Evolutionary conservation across 2,797 vertebrate genomes (phyloP).

Genomic region (Cirrhinus molitorella): DNA sequence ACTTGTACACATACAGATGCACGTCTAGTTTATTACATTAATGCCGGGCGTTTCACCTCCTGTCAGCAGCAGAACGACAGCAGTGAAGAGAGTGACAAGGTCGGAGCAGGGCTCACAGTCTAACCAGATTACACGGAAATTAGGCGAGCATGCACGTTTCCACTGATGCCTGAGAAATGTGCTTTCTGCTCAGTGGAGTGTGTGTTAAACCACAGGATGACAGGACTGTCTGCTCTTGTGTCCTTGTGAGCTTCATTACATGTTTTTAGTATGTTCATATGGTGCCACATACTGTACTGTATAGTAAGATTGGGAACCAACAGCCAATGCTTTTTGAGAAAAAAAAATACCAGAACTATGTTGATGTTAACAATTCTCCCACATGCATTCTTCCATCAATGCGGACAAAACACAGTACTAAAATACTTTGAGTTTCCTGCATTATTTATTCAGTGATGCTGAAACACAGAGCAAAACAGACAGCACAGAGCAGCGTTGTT

Average conservation of each 20-base stretch:
- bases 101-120: conserved; percentile 48
- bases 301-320: neutral
- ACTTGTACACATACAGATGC: conserved; percentile 36
- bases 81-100: conserved; percentile 59
- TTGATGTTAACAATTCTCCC: neutral
- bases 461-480: neutral
- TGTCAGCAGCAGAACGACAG: conserved; percentile 54
- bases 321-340: neutral
- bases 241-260: neutral
- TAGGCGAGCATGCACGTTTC: conserved; percentile 22
- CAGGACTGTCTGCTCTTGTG: neutral
- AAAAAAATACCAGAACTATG: neutral
- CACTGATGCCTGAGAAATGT: conserved; percentile 50
- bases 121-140: conserved; percentile 61
- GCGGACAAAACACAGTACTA: neutral
- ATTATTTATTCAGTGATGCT: neutral
- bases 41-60: conserved; percentile 46
- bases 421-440: neutral
- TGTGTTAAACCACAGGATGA: conserved; percentile 38
- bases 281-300: neutral
- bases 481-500: neutral
- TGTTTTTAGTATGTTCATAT: neutral
- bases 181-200: conserved; percentile 34
- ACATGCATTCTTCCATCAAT: neutral
- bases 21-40: conserved; percentile 59